A percentile compares a stretch with the other conserved stretches of the same genome.
These are phyloP conservation scores for Romanomermis culicivorax DNA, from an alignment of 2,888 invertebrate species.

Conservation along the genomic window DNA sequence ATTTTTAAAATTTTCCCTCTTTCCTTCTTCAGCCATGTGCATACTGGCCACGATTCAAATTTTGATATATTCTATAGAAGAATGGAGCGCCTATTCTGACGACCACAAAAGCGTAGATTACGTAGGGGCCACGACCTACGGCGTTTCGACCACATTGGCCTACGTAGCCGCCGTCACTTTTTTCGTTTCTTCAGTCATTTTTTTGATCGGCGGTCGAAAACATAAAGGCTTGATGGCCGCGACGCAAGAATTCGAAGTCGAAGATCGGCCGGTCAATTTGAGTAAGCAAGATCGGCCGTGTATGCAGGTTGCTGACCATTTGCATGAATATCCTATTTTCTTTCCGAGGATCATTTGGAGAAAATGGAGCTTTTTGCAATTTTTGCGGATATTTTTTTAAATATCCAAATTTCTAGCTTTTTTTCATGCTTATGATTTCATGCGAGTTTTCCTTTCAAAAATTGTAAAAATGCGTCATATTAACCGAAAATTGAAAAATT, in stretches of 20 bases:
- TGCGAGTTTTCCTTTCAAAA: too few species aligned
- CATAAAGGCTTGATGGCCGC: conserved; percentile 61
- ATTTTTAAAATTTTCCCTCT: too few species aligned
- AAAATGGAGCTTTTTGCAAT: too few species aligned
- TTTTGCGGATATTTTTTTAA: too few species aligned
- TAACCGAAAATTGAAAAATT: too few species aligned
- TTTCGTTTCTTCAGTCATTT: conserved; percentile 45
- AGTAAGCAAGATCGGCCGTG: too few species aligned
- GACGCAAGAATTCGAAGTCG: conserved; percentile 58
- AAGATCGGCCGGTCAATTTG: conserved; percentile 45
- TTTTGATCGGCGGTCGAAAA: conserved; percentile 59
- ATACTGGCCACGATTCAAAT: conserved; percentile 62
- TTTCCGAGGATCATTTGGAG: too few species aligned
- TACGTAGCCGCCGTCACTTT: conserved; percentile 55
- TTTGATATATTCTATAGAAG: conserved; percentile 48
- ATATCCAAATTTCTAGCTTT: too few species aligned
- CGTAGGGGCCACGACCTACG: conserved; percentile 34
- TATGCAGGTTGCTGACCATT: too few species aligned
- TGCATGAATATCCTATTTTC: too few species aligned
- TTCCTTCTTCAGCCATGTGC: conserved; percentile 43
- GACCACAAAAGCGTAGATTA: neutral
- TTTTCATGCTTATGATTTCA: too few species aligned
- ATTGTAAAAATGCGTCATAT: too few species aligned
- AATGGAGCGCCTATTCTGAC: conserved; percentile 25
- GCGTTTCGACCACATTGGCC: conserved; percentile 35